Base-by-base conservation (phyloP, 2,113 vertebrate genomes). In the Mellivora capensis region DNA sequence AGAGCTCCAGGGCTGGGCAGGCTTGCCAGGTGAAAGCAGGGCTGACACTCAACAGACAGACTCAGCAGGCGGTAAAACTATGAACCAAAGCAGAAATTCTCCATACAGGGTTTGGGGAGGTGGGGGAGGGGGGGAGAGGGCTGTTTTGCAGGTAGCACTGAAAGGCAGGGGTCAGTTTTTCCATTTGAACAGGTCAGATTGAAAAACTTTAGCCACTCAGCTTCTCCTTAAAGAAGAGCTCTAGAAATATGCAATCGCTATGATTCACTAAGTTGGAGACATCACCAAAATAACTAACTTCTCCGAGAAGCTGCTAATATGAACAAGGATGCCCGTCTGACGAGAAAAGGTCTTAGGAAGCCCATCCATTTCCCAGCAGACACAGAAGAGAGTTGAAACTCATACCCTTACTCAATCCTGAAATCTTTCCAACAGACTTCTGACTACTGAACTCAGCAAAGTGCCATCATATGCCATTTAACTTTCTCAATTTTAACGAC, bases 31-130 rank as follows among this genome's bases (percentile, higher is more conserved):
- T 59, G 31, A 59, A 21, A 39, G 59, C 7, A 85, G 57, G 69
- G 47, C 87, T 87, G 67, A 92, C 59, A 61, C n/a, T 64, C 74
- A 96, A 54, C 47, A 72, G 67, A 82, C 61, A 87, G 71, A 97
- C 88, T 93, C 88, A 94, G 94, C 88, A 93, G 97, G 96, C 86
- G 77, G 88, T 69, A 25, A 97, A 91, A 95, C 93, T 23, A 82
- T 21, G 88, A 96, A 83, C 77, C 47, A 87, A 94, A 95, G 96
- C 93, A 94, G 93, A 96, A 96, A 61, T 86, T 77, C 80, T 7
- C 80, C 88, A 95, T 91, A 91, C 59, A 86, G 44, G 7, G 5
- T 20, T 93, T 64, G 21, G 12, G 17, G 57, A 21, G 6, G 47
- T 37, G 23, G 80, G 37, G 49, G 23, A 69, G 27, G 12, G 14